A percentile compares a stretch with the other conserved stretches of the same genome.
Evolutionary conservation across 1,140 invertebrate genomes (phyloP).

Genomic region (Scylla paramamosain): DNA sequence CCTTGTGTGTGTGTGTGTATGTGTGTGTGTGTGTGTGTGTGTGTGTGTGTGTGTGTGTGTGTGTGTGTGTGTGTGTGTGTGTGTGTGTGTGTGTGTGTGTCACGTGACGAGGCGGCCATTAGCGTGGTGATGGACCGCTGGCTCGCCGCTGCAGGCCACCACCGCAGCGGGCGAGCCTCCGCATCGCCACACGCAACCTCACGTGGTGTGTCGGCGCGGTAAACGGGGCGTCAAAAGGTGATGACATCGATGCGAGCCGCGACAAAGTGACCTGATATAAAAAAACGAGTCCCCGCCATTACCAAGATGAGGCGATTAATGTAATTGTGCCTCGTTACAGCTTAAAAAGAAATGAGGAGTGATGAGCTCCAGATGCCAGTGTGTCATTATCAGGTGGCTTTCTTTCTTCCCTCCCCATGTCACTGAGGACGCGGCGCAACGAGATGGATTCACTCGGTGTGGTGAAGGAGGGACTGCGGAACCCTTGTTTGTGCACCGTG

Average conservation of each 20-base stretch:
- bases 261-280: neutral
- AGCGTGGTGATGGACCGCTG: neutral
- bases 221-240: neutral
- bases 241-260: no score
- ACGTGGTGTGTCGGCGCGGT: neutral
- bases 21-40: no score
- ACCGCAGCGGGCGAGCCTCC: neutral
- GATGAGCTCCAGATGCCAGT: neutral
- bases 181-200: neutral
- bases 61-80: neutral
- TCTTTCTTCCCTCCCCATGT: no score
- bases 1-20: no score
- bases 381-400: no score
- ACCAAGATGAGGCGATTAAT: slow-evolving; percentile 1
- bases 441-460: neutral
- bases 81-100: slow-evolving; percentile 9
- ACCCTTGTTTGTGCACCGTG: neutral
- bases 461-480: neutral
- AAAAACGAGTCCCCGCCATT: neutral
- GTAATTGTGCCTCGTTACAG: neutral
- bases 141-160: neutral
- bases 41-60: no score
- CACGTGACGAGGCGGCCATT: neutral
- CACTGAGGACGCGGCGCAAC: no score
- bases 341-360: neutral